Conservation (phyloP, 1,140 invertebrate species). For the Pogonognathellus flavescens region DNA sequence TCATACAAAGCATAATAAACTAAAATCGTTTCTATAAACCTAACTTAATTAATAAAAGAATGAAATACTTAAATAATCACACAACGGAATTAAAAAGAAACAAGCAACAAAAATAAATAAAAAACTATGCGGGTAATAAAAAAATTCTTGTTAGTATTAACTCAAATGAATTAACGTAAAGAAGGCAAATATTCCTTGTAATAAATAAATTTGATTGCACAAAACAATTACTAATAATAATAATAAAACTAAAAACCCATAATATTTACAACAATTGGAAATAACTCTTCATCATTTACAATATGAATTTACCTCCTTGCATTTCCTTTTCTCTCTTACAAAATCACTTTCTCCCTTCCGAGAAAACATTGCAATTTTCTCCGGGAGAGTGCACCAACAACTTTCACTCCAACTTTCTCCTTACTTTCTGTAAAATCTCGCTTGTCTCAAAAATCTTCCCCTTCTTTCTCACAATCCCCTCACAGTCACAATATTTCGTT, state of each 20-base stretch:
- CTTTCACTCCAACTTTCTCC: neutral
- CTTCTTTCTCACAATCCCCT: neutral
- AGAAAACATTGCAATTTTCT: neutral
- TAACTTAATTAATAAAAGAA: too few species aligned
- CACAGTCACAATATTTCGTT: neutral
- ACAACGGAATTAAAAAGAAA: too few species aligned
- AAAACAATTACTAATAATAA: neutral
- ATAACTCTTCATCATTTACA: neutral
- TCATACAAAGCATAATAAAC: too few species aligned
- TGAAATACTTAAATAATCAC: too few species aligned
- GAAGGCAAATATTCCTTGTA: too few species aligned
- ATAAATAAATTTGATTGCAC: neutral
- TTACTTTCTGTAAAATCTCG: neutral
- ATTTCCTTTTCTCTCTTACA: neutral
- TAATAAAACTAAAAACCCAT: neutral
- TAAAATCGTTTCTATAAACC: too few species aligned
- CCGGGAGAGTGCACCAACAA: neutral
- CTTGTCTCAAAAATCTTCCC: too few species aligned
- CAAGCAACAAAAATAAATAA: too few species aligned
- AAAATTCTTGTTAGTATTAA: too few species aligned
- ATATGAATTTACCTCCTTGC: neutral
- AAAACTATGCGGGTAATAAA: too few species aligned
- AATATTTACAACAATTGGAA: neutral
- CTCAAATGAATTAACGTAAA: too few species aligned
- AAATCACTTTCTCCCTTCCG: neutral